A percentile compares a stretch with the other conserved stretches of the same genome.
Conservation (phyloP, 2,888 invertebrate species). For the Dorcus parallelipipedus region DNA sequence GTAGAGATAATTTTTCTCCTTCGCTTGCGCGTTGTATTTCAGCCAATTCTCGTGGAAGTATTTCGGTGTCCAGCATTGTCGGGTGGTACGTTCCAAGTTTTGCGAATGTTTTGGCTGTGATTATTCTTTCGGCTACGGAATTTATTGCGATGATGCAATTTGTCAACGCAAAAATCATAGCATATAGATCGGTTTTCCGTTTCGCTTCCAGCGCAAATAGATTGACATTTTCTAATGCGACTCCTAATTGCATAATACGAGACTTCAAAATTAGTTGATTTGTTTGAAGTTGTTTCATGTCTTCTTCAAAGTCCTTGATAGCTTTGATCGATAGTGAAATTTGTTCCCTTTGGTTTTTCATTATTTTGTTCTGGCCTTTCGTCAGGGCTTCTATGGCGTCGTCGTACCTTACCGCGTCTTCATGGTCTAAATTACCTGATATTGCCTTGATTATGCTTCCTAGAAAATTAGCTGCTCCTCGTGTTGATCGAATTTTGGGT, state of each 20-base stretch:
- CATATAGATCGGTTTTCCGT: not conserved
- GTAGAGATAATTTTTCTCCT: not conserved
- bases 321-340: too few relatives aligned
- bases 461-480: conserved; percentile 4
- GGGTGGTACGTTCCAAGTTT: not conserved
- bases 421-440: not conserved
- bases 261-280: too few relatives aligned
- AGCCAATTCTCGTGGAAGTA: too few relatives aligned
- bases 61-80: too few relatives aligned
- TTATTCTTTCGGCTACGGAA: not conserved
- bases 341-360: not conserved
- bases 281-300: too few relatives aligned
- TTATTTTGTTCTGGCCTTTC: not conserved
- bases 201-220: not conserved
- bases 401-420: not conserved
- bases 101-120: not conserved
- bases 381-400: not conserved
- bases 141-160: not conserved
- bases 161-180: not conserved
- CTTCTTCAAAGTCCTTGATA: too few relatives aligned
- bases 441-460: conserved; percentile 3
- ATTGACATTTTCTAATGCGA: not conserved
- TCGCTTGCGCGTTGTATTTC: not conserved
- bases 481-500: not conserved
- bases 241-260: not conserved